Evolutionary conservation across 2,888 invertebrate species (phyloP), one percentile per base, ranked within the genome.

Genomic region (Clusia tigrina): DNA sequence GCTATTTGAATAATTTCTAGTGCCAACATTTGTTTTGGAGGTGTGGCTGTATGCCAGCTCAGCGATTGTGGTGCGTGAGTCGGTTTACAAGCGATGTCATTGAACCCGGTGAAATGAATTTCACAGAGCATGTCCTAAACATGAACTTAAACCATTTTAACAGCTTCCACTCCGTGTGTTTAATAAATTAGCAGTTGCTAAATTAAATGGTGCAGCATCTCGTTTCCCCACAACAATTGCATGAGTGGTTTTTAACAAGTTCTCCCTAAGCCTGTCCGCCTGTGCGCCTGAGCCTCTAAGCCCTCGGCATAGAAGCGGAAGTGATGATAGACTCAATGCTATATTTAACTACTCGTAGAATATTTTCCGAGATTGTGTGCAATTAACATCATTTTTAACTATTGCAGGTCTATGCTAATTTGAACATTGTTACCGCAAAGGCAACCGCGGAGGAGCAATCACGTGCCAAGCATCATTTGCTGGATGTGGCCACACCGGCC

Each of bases 381-480:
- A 52, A 52, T 24, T 52, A 52, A 18, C 25, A 42, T 42, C 10
- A 78, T 73, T 82, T 48, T 42, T 42, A 15, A 42, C 42, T 25
- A 17, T 86, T 71, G 2, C 87, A 96, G 95, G 90, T 99, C 26
- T 99, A 99, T 86, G 92, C 92, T 83, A 94, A 95, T 0, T 85
- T 98, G 75, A 92, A 98, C 78, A 90, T 98, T 74, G 90, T 94
- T 71, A 97, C 97, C 0, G 98, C 98, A 24, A 98, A 98, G 85
- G 95, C 96, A 0, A 93, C 93, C 0, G 81, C 78, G 22, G 90
- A 90, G 70, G 98, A 99, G 81, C 89, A 89, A 72, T 81, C 86
- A 26, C 82, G 86, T 72, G 92, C 90, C 0, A 89, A 87, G 1
- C 99, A 99, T 85, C 97, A 99, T 80, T 86, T 98, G 77, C 86